Percentiles rank a stretch among this genome's conserved stretches.
These are phyloP conservation scores for Drosophila willistoni DNA, from an alignment of 1,140 invertebrate species.

Conservation along the genomic window DNA sequence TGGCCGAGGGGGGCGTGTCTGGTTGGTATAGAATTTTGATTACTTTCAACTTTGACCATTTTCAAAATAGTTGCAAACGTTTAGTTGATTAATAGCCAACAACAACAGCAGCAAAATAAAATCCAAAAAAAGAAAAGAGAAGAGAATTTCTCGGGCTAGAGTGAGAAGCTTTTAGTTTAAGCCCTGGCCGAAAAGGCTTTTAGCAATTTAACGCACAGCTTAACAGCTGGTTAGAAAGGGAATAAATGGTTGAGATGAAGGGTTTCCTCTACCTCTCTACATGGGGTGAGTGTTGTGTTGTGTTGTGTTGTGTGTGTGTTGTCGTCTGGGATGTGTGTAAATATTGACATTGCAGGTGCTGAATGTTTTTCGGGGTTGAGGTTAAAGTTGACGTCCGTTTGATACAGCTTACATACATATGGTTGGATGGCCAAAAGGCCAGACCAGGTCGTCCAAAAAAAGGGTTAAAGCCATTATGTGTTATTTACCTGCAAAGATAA, in stretches of 20 bases:
- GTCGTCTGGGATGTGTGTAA: constrained; percentile 48
- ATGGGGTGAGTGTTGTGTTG: constrained; percentile 3
- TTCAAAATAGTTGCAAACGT: constrained; percentile 77
- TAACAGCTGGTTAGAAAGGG: constrained; percentile 53
- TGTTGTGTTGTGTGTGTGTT: constrained; percentile 20
- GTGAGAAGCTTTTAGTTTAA: constrained; percentile 68
- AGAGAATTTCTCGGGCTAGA: neutral
- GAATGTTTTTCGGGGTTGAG: constrained; percentile 23
- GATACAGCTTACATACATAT: constrained; percentile 18
- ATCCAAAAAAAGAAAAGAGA: neutral
- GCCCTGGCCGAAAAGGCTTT: constrained; percentile 64
- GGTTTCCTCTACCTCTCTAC: constrained; percentile 1
- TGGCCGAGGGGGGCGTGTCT: neutral
- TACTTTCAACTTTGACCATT: constrained; percentile 72
- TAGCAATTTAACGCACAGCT: constrained; percentile 81
- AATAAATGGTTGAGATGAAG: neutral
- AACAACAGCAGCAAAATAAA: constrained; percentile 14
- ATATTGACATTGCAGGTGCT: constrained; percentile 70
- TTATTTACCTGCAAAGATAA: constrained; percentile 61
- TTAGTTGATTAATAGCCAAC: constrained; percentile 79
- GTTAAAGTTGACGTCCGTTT: constrained; percentile 34
- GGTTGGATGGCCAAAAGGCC: neutral
- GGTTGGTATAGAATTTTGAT: constrained; percentile 67
- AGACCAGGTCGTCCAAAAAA: neutral
- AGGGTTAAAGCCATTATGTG: constrained; percentile 9